These are phyloP conservation scores for Bilobella aurantiaca DNA, from an alignment of 1,140 invertebrate genomes.

Conservation along the genomic window DNA sequence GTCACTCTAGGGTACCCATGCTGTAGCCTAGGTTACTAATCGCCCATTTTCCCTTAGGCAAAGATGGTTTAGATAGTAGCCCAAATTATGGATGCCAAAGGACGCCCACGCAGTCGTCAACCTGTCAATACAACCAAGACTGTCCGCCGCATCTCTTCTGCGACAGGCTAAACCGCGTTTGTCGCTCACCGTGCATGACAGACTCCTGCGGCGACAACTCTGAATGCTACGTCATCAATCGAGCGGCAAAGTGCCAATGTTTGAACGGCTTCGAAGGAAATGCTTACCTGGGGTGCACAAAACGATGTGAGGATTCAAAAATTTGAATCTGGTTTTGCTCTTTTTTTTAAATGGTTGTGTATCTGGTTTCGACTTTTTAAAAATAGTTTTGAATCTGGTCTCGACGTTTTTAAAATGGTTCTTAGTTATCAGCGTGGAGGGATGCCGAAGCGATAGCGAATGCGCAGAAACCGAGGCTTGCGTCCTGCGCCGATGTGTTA, in stretches of 20 bases:
- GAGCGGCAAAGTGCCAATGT: constrained; percentile 63
- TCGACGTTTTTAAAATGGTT: constrained; percentile 37
- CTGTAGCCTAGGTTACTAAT: too few species aligned
- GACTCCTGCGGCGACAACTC: constrained; percentile 43
- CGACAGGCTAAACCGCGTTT: constrained; percentile 66
- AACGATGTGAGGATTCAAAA: constrained; percentile 42
- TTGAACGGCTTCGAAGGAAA: constrained; percentile 39
- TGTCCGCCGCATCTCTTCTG: constrained; percentile 70
- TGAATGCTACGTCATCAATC: constrained; percentile 52
- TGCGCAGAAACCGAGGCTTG: constrained; percentile 69
- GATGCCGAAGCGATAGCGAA: constrained; percentile 46
- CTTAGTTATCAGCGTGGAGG: constrained; percentile 14
- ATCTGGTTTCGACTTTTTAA: too few species aligned
- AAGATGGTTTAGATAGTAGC: constrained; percentile 25
- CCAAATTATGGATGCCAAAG: constrained; percentile 21
- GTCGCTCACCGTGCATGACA: constrained; percentile 69
- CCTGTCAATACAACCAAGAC: constrained; percentile 82
- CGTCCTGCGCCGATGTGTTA: constrained; percentile 64
- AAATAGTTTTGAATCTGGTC: too few species aligned
- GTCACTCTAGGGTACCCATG: too few species aligned
- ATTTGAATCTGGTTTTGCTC: too few species aligned
- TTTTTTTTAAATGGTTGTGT: too few species aligned
- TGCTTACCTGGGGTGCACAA: constrained; percentile 38
- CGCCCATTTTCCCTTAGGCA: too few species aligned
- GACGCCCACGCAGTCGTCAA: constrained; percentile 41